A percentile compares a stretch with the other conserved stretches of the same genome.
These are phyloP conservation scores for Sphyrna mokarran DNA, from an alignment of 2,113 vertebrate genomes.

Conservation along the genomic window DNA sequence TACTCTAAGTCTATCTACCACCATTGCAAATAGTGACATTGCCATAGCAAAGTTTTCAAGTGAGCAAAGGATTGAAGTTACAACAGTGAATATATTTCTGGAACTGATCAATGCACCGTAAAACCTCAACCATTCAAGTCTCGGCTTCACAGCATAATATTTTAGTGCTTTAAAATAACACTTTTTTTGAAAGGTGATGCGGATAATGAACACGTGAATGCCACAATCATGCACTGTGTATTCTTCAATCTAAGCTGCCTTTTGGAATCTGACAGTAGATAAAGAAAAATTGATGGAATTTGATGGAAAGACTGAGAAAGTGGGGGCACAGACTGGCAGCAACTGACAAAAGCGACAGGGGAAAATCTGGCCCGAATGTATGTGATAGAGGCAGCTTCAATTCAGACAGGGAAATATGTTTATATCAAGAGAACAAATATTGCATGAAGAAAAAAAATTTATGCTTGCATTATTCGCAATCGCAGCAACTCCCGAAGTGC, in stretches of 20 bases:
- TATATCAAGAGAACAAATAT: not conserved
- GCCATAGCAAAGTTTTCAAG: too few species aligned
- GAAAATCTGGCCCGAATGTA: too few species aligned
- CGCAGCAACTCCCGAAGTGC: not conserved
- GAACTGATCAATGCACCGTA: not conserved
- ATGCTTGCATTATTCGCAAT: not conserved
- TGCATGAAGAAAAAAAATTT: not conserved
- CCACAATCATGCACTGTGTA: not conserved
- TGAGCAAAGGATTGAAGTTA: not conserved
- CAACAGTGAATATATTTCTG: not conserved
- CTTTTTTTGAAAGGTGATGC: not conserved
- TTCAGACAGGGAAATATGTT: too few species aligned
- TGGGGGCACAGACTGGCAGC: too few species aligned
- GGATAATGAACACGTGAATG: not conserved
- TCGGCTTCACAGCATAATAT: not conserved
- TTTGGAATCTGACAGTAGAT: not conserved
- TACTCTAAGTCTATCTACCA: too few species aligned
- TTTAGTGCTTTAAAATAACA: not conserved
- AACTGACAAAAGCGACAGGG: too few species aligned
- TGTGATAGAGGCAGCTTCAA: too few species aligned
- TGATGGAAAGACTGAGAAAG: too few species aligned
- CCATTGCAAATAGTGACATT: too few species aligned
- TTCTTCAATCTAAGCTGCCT: not conserved
- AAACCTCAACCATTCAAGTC: not conserved
- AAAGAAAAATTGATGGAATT: too few species aligned